Evolutionary conservation across 2,888 invertebrate genomes (phyloP), one percentile per base, ranked within the genome.

Genomic region (Xestia sexstrigata): DNA sequence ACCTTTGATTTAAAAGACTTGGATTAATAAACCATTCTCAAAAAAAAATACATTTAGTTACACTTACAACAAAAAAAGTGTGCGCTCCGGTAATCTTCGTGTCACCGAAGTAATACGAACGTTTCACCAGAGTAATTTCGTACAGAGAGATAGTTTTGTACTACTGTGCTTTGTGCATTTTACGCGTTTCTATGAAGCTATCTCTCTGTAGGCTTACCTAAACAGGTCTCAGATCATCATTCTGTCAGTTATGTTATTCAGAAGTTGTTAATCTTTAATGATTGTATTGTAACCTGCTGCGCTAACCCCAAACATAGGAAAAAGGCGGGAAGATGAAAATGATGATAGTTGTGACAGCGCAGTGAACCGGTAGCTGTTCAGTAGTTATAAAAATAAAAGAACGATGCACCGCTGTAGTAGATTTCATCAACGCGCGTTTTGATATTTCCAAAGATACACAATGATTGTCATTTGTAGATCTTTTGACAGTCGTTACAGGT

Each of bases 21-120:
- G 42, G 8, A 58, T 65, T 49, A 49, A 63, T 49, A 42, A 67
- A 63, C 67, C 67, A 82, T 68, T 79, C n/a, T n/a, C 42, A 30
- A 52, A 4, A 35, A 35, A 4, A 13, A 52, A 73, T 26, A 73
- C 49, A 23, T 74, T 17, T 9, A 42, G 42, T 65, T 17, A 17
- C 13, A 65, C 65, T 65, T 17, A 17, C 13, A 65, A 42, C n/a
- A 65, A 20, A 65, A 23, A n/a, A 65, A 15, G 42, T 65, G 17
- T 65, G 42, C 42, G 42, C 42, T 65, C 42, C 63, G 63, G 1
- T 23, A 39, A 13, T 39, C 2, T 63, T 39, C 65, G 15, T 7
- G 63, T 13, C 2, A 5, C 39, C 39, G 23, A 39, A 23, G 2
- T 1, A 17, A 9, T 60, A 60, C 20, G 9, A 30, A 60, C 9